A percentile compares a stretch with the other conserved stretches of the same genome.
Conservation (phyloP, 1,140 invertebrate species). For the Dysdera silvatica region DNA sequence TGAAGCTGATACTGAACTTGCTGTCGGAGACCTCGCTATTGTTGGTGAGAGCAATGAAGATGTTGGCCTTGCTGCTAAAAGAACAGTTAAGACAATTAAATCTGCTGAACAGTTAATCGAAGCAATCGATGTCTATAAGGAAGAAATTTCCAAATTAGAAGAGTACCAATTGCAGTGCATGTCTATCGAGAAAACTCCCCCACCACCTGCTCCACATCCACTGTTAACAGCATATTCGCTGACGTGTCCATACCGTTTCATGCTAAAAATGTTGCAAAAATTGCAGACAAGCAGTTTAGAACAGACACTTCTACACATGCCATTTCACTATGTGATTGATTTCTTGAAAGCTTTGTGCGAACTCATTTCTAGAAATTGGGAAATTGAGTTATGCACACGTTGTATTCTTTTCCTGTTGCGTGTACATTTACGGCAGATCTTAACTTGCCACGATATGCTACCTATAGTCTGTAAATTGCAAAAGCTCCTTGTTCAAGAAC, state of each 20-base stretch:
- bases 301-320: constrained; percentile 74
- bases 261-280: constrained; percentile 66
- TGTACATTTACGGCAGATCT: too few relatives aligned
- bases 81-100: constrained; percentile 84
- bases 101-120: constrained; percentile 80
- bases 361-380: constrained; percentile 57
- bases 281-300: constrained; percentile 74
- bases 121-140: constrained; percentile 69
- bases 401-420: constrained; percentile 73
- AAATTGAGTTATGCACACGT: constrained; percentile 66
- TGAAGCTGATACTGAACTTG: constrained; percentile 10
- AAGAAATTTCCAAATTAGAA: constrained; percentile 44
- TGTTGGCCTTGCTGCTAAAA: constrained; percentile 71
- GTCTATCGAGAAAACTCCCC: constrained; percentile 33
- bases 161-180: constrained; percentile 37
- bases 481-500: too few relatives aligned
- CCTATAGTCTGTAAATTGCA: too few relatives aligned
- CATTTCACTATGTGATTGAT: constrained; percentile 70
- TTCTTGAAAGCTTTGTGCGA: constrained; percentile 63
- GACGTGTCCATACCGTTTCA: constrained; percentile 63
- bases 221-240: constrained; percentile 71
- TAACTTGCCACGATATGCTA: too few relatives aligned
- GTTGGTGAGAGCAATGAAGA: constrained; percentile 53
- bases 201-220: constrained; percentile 50
- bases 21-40: background rate